Base-by-base conservation (phyloP, 2,888 invertebrate genomes). In the Trissolcus brochymenae region DNA sequence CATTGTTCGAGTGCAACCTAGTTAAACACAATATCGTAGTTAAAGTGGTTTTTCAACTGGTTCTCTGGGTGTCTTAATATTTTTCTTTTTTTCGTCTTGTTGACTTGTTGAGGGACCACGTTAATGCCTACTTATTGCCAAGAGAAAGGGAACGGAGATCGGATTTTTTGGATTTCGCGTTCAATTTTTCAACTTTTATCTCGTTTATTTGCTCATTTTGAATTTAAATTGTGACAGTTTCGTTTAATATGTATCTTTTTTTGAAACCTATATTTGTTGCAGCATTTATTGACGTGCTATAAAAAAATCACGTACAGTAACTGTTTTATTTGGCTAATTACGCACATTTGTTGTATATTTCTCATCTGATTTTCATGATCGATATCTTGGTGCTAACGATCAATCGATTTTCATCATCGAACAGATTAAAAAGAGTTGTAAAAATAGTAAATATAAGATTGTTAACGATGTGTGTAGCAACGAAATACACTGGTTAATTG, bases 361-460 rank as follows among this genome's bases (percentile, higher is more conserved):
- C 56, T 49, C 67, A 74, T 57, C 50, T 49, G n/a, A 62, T 66
- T 67, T 74, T 74, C 60, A 62, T 56, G 53, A 62, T 57, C 21
- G n/a, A 56, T 53, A 57, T 74, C 67, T 67, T 67, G 74, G 67
- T 74, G 74, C 74, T 67, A 67, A 67, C n/a, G 40, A 67, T 55
- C 67, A 67, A 74, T 74, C 67, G 62, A 74, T 66, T 67, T 61
- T 57, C 62, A 62, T 73, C 66, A 60, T 73, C 73, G 67, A 74
- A 74, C 66, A 61, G 29, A 61, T 65, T 21, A 13, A 14, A 51
- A 55, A 59, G 57, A 67, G 57, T 56, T 67, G 61, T 67, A 65
- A 67, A 62, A 67, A 74, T 67, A 67, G 61, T 13, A 54, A 41
- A 54, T 68, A 60, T 64, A 75, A 68, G 64, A 59, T 75, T 75